Evolutionary conservation across 2,113 vertebrate genomes (phyloP).

Genomic region (Malurus elegans): DNA sequence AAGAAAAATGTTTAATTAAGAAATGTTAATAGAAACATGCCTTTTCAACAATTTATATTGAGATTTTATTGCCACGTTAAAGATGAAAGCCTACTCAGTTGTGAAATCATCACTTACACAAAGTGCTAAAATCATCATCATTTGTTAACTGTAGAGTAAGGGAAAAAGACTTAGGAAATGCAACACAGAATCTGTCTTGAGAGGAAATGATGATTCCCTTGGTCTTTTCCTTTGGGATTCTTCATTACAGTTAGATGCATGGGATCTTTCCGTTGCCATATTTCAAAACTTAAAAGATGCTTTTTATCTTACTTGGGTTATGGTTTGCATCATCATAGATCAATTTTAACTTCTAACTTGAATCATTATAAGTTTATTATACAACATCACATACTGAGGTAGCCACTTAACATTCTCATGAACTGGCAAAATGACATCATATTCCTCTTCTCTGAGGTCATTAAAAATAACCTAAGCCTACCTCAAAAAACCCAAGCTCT

Average conservation of each 20-base stretch:
- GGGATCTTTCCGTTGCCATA: not conserved
- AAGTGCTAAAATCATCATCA: not conserved
- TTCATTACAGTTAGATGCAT: not conserved
- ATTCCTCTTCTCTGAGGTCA: not conserved
- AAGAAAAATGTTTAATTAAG: conserved; percentile 47
- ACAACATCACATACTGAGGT: not conserved
- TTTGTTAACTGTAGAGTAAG: not conserved
- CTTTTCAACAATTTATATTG: conserved; percentile 27
- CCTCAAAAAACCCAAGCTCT: not conserved
- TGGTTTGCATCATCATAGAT: not conserved
- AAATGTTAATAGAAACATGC: conserved; percentile 33
- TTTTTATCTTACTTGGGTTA: not conserved
- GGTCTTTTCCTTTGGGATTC: not conserved
- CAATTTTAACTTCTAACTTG: not conserved
- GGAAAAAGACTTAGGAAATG: not conserved
- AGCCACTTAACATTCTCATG: not conserved
- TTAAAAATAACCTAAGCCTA: not conserved
- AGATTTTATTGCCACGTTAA: not conserved
- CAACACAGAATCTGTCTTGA: not conserved
- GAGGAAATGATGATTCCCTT: not conserved
- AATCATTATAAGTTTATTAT: not conserved
- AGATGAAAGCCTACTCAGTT: conserved; percentile 7
- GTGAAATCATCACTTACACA: not conserved
- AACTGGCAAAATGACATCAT: not conserved
- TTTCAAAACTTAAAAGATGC: not conserved